These are phyloP conservation scores for Paramormyrops hopkinsi DNA, from an alignment of 2,797 vertebrate species.

Conservation along the genomic window DNA sequence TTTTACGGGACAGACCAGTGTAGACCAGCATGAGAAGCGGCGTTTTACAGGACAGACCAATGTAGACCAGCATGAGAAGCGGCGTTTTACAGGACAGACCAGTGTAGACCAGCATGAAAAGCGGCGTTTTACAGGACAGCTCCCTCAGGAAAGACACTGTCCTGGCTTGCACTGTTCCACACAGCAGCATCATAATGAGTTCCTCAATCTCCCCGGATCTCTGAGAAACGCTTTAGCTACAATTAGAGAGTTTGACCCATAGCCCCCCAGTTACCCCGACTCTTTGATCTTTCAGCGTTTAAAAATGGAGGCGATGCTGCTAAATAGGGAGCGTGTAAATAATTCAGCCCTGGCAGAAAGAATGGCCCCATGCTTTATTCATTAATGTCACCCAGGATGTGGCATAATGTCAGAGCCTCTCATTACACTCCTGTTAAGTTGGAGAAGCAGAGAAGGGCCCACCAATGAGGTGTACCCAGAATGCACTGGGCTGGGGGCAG, in stretches of 20 bases:
- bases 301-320: constrained; percentile 8
- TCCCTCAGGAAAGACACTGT: background rate
- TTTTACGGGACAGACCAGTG: background rate
- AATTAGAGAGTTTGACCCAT: constrained; percentile 14
- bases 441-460: background rate
- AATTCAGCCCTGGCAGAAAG: constrained; percentile 16
- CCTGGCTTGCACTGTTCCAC: background rate
- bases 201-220: background rate
- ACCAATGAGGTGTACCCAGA: background rate
- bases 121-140: background rate
- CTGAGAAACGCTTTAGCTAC: background rate
- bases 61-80: background rate
- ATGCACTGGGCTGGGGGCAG: background rate
- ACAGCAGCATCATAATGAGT: background rate
- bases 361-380: constrained; percentile 23
- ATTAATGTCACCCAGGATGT: constrained; percentile 23
- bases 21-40: background rate
- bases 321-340: constrained; percentile 22
- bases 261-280: background rate
- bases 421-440: background rate
- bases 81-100: background rate
- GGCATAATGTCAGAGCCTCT: constrained; percentile 13
- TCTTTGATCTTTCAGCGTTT: constrained; percentile 17
- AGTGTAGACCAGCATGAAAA: background rate
- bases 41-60: background rate